phyloP scores from a whole-genome alignment of 2,888 invertebrate genomes.

The Lutraria lutraria region DNA sequence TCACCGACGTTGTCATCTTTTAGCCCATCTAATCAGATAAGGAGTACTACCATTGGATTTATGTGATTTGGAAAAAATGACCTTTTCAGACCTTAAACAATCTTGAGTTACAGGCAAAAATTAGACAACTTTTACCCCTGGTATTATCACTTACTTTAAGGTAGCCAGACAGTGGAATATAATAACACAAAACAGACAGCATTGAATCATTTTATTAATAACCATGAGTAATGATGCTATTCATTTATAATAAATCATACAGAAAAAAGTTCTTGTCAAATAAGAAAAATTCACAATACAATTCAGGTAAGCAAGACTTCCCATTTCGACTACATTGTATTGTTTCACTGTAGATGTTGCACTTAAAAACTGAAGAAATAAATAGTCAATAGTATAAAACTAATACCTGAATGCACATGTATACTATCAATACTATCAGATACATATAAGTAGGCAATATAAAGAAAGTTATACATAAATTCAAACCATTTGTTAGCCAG shows the following conservation, averaged over 20 bases:
- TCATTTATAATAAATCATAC: neutral
- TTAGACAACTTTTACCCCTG: too few relatives aligned
- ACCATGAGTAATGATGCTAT: neutral
- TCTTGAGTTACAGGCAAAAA: too few relatives aligned
- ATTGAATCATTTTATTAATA: slow-evolving; percentile 12
- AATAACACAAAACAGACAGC: neutral
- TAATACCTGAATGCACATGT: neutral
- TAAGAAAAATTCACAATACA: neutral
- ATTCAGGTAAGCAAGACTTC: too few relatives aligned
- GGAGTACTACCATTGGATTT: too few relatives aligned
- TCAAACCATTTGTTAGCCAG: neutral
- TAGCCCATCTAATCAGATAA: too few relatives aligned
- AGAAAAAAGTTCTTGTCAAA: neutral
- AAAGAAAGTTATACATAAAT: neutral
- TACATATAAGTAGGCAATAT: neutral
- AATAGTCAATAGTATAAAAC: neutral
- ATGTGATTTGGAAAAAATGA: too few relatives aligned
- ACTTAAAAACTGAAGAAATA: neutral
- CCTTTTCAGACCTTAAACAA: too few relatives aligned
- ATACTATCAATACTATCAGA: too few relatives aligned
- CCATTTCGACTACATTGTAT: too few relatives aligned
- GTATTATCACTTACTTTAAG: neutral
- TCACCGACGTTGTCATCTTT: too few relatives aligned
- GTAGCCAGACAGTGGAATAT: neutral
- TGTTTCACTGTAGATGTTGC: too few relatives aligned